Conservation (phyloP, 1,140 invertebrate genomes). For the Steinernema khuongi region DNA sequence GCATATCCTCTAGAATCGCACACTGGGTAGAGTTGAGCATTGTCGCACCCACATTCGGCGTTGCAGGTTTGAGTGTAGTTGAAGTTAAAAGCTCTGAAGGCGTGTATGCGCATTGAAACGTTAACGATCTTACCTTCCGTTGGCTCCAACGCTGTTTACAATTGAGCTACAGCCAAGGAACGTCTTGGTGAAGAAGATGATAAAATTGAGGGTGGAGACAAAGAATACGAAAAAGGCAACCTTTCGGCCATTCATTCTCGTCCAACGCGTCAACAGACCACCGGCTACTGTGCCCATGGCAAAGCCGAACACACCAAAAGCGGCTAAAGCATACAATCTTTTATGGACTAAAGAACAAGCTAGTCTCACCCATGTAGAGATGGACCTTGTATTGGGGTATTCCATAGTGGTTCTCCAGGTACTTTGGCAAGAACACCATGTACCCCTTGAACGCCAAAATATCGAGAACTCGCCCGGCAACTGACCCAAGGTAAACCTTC, state of each 20-base stretch:
- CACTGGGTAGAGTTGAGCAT: conserved; percentile 52
- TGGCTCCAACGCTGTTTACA: conserved; percentile 40
- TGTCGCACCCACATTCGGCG: conserved; percentile 48
- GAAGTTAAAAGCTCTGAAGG: conserved; percentile 42
- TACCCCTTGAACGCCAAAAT: conserved; percentile 57
- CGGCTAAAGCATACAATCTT: conserved; percentile 39
- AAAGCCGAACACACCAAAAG: conserved; percentile 57
- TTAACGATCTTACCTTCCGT: conserved; percentile 22
- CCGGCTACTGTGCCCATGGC: conserved; percentile 42
- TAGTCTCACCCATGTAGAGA: conserved; percentile 50
- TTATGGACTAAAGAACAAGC: neutral
- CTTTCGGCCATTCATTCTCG: conserved; percentile 45
- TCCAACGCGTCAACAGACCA: conserved; percentile 22
- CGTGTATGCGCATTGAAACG: neutral
- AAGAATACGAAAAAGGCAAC: conserved; percentile 52
- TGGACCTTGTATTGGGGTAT: conserved; percentile 58
- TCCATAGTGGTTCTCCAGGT: conserved; percentile 57
- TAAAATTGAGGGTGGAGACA: conserved; percentile 43
- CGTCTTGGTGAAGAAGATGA: conserved; percentile 45
- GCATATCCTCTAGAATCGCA: conserved; percentile 43
- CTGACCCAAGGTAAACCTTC: conserved; percentile 47
- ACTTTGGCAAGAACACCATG: conserved; percentile 56
- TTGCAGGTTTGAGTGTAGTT: conserved; percentile 54
- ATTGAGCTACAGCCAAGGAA: conserved; percentile 53
- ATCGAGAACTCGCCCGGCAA: conserved; percentile 52